phyloP scores from a whole-genome alignment of 2,797 vertebrate species.

The Limnodromus scolopaceus region DNA sequence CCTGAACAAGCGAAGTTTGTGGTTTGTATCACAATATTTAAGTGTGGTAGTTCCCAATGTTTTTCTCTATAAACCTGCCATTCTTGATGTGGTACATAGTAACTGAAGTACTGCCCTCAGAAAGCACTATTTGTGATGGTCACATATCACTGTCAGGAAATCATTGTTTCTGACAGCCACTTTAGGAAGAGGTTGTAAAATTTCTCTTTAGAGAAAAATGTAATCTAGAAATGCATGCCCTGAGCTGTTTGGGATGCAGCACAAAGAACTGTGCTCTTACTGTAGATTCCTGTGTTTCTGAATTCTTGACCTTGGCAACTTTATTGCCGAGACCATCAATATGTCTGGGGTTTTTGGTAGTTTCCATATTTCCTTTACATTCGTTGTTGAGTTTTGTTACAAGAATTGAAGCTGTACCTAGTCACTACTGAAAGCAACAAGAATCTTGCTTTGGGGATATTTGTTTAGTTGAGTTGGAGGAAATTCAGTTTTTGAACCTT shows the following conservation, averaged over 20 bases:
- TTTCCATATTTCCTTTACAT: not conserved
- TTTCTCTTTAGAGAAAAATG: not conserved
- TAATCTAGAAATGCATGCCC: not conserved
- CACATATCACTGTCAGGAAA: not conserved
- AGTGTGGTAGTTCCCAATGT: not conserved
- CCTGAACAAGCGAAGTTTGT: not conserved
- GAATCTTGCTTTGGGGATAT: not conserved
- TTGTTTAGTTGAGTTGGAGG: not conserved
- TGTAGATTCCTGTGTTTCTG: not conserved
- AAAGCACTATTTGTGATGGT: not conserved
- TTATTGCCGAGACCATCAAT: not conserved
- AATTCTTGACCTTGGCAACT: not conserved
- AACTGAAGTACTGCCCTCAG: not conserved
- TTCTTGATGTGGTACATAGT: rapidly evolving
- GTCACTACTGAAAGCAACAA: not conserved
- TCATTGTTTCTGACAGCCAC: not conserved
- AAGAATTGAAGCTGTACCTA: not conserved
- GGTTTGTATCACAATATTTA: not conserved
- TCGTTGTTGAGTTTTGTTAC: not conserved
- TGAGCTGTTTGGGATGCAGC: not conserved
- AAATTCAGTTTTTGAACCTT: not conserved
- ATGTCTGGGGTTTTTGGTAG: rapidly evolving
- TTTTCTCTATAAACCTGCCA: not conserved
- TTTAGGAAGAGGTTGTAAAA: not conserved
- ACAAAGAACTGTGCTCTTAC: rapidly evolving